phyloP scores from a whole-genome alignment of 2,888 invertebrate genomes.

The Punctoribates punctum region DNA sequence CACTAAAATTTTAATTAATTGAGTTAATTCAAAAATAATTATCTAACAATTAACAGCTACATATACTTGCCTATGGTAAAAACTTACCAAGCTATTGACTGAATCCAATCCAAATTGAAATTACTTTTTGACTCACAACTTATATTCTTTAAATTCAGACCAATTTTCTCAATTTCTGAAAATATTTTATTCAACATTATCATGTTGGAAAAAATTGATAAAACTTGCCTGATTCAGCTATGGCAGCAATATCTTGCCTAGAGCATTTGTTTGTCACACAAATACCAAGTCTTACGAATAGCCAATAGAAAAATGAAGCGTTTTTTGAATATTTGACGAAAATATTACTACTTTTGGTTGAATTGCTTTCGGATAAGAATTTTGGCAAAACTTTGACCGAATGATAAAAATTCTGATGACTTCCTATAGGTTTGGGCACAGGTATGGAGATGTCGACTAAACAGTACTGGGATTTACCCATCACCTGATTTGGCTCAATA shows the following conservation, averaged over 20 bases:
- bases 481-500: neutral
- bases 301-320: constrained; percentile 42
- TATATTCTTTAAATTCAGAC: too few species aligned
- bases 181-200: too few species aligned
- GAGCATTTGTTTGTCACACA: constrained; percentile 43
- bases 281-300: constrained; percentile 37
- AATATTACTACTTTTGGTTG: neutral
- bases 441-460: neutral
- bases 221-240: too few species aligned
- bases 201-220: too few species aligned
- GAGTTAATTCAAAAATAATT: too few species aligned
- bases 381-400: neutral
- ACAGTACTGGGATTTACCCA: constrained; percentile 20
- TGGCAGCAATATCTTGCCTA: constrained; percentile 41
- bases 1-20: too few species aligned
- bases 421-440: neutral
- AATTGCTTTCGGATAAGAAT: neutral
- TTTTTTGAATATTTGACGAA: neutral
- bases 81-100: too few species aligned
- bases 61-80: too few species aligned
- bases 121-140: too few species aligned
- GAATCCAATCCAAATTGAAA: too few species aligned
- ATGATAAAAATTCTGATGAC: constrained; percentile 18
- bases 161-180: too few species aligned
- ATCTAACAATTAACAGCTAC: too few species aligned